phyloP scores from a whole-genome alignment of 2,113 vertebrate genomes.

The Murina feae region DNA sequence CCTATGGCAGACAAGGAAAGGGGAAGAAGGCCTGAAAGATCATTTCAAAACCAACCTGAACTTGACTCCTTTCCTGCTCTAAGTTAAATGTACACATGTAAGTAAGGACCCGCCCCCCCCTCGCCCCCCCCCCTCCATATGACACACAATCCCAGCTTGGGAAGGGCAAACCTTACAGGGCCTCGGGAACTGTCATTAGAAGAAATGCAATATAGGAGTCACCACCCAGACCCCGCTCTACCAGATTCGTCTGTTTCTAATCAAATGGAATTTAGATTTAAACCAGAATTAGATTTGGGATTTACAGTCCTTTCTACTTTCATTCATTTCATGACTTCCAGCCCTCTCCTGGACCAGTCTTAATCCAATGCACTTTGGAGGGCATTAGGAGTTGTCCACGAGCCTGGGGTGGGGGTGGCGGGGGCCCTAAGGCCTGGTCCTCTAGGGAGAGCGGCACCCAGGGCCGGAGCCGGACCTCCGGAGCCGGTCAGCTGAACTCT shows the following conservation, averaged over 20 bases:
- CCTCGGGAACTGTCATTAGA: background rate
- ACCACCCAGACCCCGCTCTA: background rate
- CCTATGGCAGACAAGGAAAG: background rate
- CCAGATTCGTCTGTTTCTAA: conserved; percentile 20
- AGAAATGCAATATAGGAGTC: background rate
- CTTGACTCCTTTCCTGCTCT: background rate
- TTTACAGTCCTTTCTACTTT: conserved; percentile 27
- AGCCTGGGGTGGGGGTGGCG: background rate
- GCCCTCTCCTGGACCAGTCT: background rate
- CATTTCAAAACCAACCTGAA: background rate
- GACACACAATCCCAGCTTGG: background rate
- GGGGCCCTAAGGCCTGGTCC: background rate
- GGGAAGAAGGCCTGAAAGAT: background rate
- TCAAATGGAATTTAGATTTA: conserved; percentile 48
- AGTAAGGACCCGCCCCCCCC: no score
- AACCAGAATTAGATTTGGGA: conserved; percentile 8
- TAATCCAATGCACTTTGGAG: conserved; percentile 14
- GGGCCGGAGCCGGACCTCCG: background rate
- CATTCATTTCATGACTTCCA: conserved; percentile 20
- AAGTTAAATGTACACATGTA: background rate
- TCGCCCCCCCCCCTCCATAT: rapidly evolving
- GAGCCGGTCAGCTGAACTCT: background rate
- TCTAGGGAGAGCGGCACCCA: background rate
- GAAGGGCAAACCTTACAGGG: background rate
- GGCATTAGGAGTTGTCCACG: background rate